phyloP scores from a whole-genome alignment of 2,797 vertebrate species.

The Pseudochirops corinnae region DNA sequence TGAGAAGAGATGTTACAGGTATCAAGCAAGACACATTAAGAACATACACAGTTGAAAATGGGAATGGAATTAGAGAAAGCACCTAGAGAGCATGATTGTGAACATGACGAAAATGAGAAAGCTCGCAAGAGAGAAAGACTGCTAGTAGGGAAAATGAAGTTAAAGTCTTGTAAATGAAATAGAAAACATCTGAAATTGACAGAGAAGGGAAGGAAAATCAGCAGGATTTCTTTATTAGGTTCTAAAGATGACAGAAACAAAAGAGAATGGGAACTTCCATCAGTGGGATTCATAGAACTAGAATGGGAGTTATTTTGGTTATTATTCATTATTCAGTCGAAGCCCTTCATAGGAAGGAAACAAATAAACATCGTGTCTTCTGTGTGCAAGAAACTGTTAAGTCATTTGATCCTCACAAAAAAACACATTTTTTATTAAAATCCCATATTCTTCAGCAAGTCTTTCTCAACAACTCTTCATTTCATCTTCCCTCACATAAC shows the following conservation, averaged over 20 bases:
- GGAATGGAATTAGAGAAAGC: conserved; percentile 7
- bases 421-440: background rate
- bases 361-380: background rate
- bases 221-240: background rate
- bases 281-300: background rate
- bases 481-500: background rate
- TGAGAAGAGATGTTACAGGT: background rate
- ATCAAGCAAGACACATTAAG: background rate
- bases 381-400: background rate
- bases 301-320: background rate
- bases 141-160: background rate
- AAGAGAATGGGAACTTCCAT: background rate
- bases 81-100: background rate
- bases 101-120: background rate
- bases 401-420: background rate
- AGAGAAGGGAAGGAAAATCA: background rate
- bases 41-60: background rate
- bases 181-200: background rate
- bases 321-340: background rate
- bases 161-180: background rate
- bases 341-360: background rate
- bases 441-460: no score
- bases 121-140: background rate
- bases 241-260: background rate
- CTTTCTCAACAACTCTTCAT: background rate